Evolutionary conservation across 2,113 vertebrate species (phyloP).

Genomic region (Brevimyrus niger): DNA sequence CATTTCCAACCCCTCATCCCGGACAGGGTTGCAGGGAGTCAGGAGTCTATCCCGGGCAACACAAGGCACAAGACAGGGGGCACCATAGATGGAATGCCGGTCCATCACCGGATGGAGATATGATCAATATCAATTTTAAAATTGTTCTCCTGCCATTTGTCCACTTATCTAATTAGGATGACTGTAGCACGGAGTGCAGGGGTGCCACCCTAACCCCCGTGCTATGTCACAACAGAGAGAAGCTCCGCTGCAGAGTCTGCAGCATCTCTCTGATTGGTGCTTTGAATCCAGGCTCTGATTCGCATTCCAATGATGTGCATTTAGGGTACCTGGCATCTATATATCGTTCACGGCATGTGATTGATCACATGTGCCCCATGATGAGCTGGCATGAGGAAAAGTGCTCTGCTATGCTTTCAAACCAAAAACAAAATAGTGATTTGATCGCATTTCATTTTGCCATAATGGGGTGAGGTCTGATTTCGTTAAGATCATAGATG

Average conservation of each 20-base stretch:
- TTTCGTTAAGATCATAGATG: not conserved
- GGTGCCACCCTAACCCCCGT: not conserved
- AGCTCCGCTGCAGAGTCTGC: too few species aligned
- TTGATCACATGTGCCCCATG: not conserved
- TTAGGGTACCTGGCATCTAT: not conserved
- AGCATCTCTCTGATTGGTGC: rapidly evolving
- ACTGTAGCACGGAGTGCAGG: not conserved
- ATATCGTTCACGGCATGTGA: not conserved
- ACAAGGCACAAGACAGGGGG: not conserved
- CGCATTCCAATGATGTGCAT: not conserved
- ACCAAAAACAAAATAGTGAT: not conserved
- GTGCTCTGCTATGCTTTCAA: not conserved
- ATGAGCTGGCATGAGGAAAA: not conserved
- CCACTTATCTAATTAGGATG: not conserved
- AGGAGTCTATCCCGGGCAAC: not conserved
- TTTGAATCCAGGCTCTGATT: not conserved
- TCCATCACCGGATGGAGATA: not conserved
- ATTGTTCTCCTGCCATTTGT: not conserved
- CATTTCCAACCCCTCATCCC: not conserved
- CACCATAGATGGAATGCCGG: not conserved
- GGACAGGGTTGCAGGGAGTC: not conserved
- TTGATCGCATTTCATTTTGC: not conserved
- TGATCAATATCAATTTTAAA: not conserved
- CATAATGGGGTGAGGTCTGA: not conserved
- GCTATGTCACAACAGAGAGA: not conserved